These are phyloP conservation scores for Drosophila sordidapex DNA, from an alignment of 2,888 invertebrate species.

Conservation along the genomic window DNA sequence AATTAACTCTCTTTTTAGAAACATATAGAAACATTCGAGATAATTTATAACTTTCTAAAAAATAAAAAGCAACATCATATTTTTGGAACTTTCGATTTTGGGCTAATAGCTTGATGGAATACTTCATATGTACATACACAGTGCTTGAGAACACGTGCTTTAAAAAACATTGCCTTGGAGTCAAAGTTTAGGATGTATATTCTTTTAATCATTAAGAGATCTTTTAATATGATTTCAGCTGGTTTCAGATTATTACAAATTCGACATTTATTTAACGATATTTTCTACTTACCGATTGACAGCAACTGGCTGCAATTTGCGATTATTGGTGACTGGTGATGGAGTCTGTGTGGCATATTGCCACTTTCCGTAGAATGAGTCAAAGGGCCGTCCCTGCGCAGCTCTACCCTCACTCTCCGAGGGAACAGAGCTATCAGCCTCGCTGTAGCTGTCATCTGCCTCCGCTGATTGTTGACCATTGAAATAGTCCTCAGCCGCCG, in stretches of 20 bases:
- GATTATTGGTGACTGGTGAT: slow-evolving; percentile 41
- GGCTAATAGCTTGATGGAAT: no score
- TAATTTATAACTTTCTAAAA: no score
- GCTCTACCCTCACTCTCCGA: slow-evolving; percentile 55
- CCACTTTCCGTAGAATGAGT: slow-evolving; percentile 64
- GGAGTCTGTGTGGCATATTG: slow-evolving; percentile 33
- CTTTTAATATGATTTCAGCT: neutral
- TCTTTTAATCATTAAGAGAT: neutral
- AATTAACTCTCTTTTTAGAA: no score
- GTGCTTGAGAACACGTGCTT: no score
- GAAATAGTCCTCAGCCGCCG: slow-evolving; percentile 49
- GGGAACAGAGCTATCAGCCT: slow-evolving; percentile 7
- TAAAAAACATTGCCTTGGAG: neutral
- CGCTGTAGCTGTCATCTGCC: neutral
- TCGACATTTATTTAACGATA: neutral
- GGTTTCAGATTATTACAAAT: neutral
- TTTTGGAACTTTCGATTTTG: no score
- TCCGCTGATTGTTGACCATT: slow-evolving; percentile 23
- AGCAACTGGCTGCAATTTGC: slow-evolving; percentile 48
- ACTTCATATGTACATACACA: no score
- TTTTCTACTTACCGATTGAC: slow-evolving; percentile 52
- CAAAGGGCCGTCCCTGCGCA: slow-evolving; percentile 35
- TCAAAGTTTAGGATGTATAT: neutral
- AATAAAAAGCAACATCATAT: no score
- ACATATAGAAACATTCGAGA: no score